Evolutionary conservation across 2,797 vertebrate species (phyloP).

Genomic region (Squalus acanthias): DNA sequence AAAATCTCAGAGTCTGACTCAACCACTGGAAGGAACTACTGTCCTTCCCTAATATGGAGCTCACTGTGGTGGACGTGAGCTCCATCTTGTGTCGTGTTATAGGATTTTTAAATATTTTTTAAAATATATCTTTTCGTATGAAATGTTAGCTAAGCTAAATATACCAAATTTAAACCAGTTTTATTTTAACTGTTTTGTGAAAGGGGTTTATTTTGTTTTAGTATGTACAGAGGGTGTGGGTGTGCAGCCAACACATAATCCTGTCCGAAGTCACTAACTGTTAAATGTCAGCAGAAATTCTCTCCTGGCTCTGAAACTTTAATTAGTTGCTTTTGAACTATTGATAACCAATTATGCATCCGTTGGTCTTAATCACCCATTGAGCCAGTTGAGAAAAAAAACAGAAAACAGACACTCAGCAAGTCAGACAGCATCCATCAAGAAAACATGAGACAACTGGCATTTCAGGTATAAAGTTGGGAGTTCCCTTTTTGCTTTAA

Average conservation of each 20-base stretch:
- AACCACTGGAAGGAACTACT: neutral
- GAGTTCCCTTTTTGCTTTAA: neutral
- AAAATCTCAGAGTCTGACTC: neutral
- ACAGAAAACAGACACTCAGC: neutral
- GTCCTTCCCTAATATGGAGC: neutral
- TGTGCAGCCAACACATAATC: neutral
- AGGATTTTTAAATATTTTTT: neutral
- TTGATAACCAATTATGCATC: neutral
- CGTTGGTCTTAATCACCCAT: neutral
- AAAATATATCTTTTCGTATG: neutral
- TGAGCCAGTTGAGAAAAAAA: neutral
- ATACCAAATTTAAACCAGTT: neutral
- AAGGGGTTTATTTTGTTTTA: neutral
- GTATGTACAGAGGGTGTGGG: neutral
- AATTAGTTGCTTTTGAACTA: neutral
- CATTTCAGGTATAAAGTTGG: neutral
- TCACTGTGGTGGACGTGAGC: neutral
- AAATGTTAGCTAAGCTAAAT: neutral
- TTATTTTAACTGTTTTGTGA: neutral
- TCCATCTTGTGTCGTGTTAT: neutral
- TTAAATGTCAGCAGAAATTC: neutral
- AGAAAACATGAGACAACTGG: neutral
- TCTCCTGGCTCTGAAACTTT: neutral
- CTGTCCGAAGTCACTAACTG: neutral
- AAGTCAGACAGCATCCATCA: neutral